Percentiles rank a stretch among this genome's conserved stretches.
phyloP scores from a whole-genome alignment of 2,797 vertebrate species.

The Lerista edwardsae region DNA sequence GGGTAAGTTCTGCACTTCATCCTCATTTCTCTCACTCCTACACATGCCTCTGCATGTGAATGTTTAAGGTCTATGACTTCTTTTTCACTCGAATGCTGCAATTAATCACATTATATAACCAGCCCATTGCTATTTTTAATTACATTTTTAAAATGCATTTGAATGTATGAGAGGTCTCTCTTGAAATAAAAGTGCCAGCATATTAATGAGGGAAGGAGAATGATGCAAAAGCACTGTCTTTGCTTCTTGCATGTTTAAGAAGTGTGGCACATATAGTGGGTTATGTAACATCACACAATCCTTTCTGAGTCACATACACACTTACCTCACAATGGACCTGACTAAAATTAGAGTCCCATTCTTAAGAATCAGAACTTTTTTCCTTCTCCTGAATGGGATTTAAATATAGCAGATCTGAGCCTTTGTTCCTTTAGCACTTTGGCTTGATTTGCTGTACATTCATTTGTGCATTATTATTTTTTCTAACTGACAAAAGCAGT shows the following conservation, averaged over 20 bases:
- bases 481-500: neutral
- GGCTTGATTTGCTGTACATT: neutral
- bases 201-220: conserved; percentile 57
- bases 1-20: conserved; percentile 55
- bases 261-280: conserved; percentile 58
- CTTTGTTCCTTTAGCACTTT: conserved; percentile 37
- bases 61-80: conserved; percentile 68
- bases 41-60: conserved; percentile 66
- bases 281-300: conserved; percentile 74
- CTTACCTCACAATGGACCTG: conserved; percentile 67
- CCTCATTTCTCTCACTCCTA: conserved; percentile 57
- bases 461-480: neutral
- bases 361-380: conserved; percentile 68
- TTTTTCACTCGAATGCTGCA: conserved; percentile 67
- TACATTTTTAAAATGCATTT: conserved; percentile 62
- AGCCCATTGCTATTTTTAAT: conserved; percentile 71
- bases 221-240: conserved; percentile 60
- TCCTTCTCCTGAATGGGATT: conserved; percentile 54
- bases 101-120: conserved; percentile 73
- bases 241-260: conserved; percentile 59
- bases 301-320: conserved; percentile 68
- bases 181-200: conserved; percentile 60
- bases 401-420: conserved; percentile 59
- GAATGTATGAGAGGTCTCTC: conserved; percentile 58
- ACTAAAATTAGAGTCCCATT: conserved; percentile 74